Evolutionary conservation across 2,888 invertebrate species (phyloP).

Genomic region (Oconnorella tubifera): DNA sequence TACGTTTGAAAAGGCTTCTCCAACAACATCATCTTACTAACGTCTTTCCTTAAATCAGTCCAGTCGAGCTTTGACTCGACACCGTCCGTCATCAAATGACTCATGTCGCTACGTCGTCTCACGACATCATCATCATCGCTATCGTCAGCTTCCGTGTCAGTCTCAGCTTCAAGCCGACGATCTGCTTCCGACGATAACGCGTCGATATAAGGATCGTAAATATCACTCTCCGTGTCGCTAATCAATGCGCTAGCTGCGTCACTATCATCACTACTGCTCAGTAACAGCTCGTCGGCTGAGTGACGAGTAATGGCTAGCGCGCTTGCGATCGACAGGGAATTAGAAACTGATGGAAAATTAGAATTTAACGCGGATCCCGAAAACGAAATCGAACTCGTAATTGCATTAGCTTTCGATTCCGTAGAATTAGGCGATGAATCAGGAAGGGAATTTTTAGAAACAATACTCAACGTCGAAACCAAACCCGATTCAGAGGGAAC

Average conservation of each 20-base stretch:
- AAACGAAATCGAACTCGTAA: no score
- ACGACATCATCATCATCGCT: not conserved
- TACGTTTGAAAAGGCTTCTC: no score
- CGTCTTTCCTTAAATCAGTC: not conserved
- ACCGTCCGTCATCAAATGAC: not conserved
- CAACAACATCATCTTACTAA: no score
- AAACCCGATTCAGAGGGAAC: not conserved
- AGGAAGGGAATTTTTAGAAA: no score
- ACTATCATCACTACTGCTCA: slow-evolving; percentile 17
- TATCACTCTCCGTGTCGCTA: not conserved
- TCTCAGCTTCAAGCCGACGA: slow-evolving; percentile 18
- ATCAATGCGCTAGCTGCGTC: slow-evolving; percentile 1
- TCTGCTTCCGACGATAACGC: slow-evolving; percentile 18
- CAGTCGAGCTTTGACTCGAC: not conserved
- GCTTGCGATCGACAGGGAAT: no score
- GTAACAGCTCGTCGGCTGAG: slow-evolving; percentile 1
- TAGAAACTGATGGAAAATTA: no score
- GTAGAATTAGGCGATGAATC: no score
- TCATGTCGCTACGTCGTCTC: not conserved
- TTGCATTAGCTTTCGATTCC: no score
- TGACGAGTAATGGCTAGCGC: slow-evolving; percentile 5
- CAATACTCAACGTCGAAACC: not conserved
- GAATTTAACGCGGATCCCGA: not conserved
- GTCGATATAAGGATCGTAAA: slow-evolving; percentile 10
- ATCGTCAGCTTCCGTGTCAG: slow-evolving; percentile 11